Base-by-base conservation (phyloP, 2,888 invertebrate genomes). In the Phymatocera aterrima region DNA sequence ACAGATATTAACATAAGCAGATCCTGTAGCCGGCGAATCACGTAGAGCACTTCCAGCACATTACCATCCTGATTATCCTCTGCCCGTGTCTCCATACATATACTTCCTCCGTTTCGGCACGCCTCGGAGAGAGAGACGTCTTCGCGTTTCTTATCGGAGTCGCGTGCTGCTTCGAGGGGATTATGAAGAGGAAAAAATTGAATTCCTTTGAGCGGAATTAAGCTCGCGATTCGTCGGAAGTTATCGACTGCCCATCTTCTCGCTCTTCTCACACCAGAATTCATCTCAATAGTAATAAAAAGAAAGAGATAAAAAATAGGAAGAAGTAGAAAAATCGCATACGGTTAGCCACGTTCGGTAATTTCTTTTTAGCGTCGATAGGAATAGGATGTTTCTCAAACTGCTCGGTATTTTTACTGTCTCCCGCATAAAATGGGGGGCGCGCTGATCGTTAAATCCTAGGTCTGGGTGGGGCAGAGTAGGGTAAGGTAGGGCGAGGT, bases 21-120 rank as follows among this genome's bases (percentile, higher is more conserved):
- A 86, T 87, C 85, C 83, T 87, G 83, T 85, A 86, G 83, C 81
- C 83, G 81, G 81, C 86, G 82, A 85, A 85, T 85, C 87, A 87
- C 87, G 87, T 86, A 86, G 83, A 84, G 84, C 83, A 83, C 83
- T 84, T 85, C 83, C 82, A 83, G 82, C 83, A 85, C 85, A 85
- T 87, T 87, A 87, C 86, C 86, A 86, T 87, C 86, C 85, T 86
- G 87, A 87, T 87, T 86, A 87, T 87, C 87, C 84, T 81, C 81
- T 80, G 81, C 79, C 77, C 51, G 80, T 60, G 78, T 68, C 78
- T 79, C 68, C 60, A 54, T 64, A 6, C 77, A 78, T 60, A 18
- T 10, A 5, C 64, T 21, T 37, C 18, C 21, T 18, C 34, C 6
- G 1, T 2, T 37, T 37, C 64, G 37, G 64, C 34, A 64, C 37